A percentile compares a stretch with the other conserved stretches of the same genome.
Evolutionary conservation across 2,113 vertebrate species (phyloP).

Genomic region (Gambusia holbrooki): DNA sequence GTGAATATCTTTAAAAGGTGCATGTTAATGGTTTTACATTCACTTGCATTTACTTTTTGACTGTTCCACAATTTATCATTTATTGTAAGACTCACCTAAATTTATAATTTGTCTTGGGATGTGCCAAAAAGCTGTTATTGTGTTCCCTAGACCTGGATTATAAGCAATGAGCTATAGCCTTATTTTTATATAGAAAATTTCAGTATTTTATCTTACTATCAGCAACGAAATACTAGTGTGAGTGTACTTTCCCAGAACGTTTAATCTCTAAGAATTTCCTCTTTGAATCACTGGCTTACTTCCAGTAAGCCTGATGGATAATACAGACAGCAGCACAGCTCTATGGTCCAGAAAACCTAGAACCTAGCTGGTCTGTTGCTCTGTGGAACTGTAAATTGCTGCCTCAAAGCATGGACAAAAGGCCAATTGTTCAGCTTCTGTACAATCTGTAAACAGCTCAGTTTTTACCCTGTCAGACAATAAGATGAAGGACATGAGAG

Average conservation of each 20-base stretch:
- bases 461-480: conserved; percentile 61
- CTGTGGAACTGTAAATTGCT: conserved; percentile 30
- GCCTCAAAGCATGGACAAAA: conserved; percentile 51
- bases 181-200: too few relatives aligned
- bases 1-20: not conserved
- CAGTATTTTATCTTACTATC: not conserved
- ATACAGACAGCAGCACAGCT: conserved; percentile 37
- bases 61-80: not conserved
- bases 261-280: not conserved
- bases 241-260: conserved; percentile 1
- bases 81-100: not conserved
- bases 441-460: conserved; percentile 57
- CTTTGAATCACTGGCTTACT: conserved; percentile 25
- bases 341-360: conserved; percentile 27
- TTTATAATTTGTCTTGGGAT: not conserved
- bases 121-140: not conserved
- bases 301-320: conserved; percentile 55
- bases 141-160: too few relatives aligned
- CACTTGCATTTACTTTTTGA: not conserved
- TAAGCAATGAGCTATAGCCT: too few relatives aligned
- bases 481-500: conserved; percentile 53
- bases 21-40: not conserved
- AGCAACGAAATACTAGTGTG: not conserved
- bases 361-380: conserved; percentile 32
- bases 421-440: conserved; percentile 48